Evolutionary conservation across 1,140 invertebrate genomes (phyloP).

Genomic region (Megalonaias nervosa): DNA sequence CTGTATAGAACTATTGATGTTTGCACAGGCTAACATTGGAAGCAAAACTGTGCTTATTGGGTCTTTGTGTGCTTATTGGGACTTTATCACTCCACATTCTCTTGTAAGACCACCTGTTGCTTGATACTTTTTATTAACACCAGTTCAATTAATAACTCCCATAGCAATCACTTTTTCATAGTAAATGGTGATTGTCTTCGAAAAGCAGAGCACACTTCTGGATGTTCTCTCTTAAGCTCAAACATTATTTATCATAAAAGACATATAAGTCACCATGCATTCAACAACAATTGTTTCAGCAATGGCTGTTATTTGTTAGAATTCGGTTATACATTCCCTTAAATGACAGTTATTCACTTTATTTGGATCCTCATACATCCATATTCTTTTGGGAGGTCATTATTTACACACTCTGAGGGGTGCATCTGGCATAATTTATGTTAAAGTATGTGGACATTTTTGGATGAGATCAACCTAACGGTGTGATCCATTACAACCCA

Average conservation of each 20-base stretch:
- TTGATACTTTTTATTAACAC: constrained; percentile 54
- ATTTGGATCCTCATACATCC: too few species aligned
- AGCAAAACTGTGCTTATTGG: constrained; percentile 25
- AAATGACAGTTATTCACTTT: too few species aligned
- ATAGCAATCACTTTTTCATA: constrained; percentile 23
- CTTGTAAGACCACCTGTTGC: constrained; percentile 27
- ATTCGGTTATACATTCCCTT: too few species aligned
- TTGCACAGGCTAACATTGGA: constrained; percentile 42
- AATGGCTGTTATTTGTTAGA: too few species aligned
- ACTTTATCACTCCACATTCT: constrained; percentile 39
- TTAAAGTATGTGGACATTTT: too few species aligned
- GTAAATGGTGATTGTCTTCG: constrained; percentile 21
- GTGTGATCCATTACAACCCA: too few species aligned
- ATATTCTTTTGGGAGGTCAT: too few species aligned
- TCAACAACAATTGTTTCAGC: too few species aligned
- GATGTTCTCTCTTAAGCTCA: constrained; percentile 42
- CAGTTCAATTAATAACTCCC: constrained; percentile 58
- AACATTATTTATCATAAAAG: constrained; percentile 61
- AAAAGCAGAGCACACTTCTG: constrained; percentile 49
- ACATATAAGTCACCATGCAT: too few species aligned
- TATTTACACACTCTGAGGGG: too few species aligned
- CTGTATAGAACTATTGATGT: constrained; percentile 42
- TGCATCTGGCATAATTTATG: too few species aligned
- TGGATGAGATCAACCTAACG: too few species aligned
- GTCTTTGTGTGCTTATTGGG: constrained; percentile 33